Percentiles rank a stretch among this genome's conserved stretches.
Conservation (phyloP, 2,797 vertebrate genomes). For the Antennarius maculatus region DNA sequence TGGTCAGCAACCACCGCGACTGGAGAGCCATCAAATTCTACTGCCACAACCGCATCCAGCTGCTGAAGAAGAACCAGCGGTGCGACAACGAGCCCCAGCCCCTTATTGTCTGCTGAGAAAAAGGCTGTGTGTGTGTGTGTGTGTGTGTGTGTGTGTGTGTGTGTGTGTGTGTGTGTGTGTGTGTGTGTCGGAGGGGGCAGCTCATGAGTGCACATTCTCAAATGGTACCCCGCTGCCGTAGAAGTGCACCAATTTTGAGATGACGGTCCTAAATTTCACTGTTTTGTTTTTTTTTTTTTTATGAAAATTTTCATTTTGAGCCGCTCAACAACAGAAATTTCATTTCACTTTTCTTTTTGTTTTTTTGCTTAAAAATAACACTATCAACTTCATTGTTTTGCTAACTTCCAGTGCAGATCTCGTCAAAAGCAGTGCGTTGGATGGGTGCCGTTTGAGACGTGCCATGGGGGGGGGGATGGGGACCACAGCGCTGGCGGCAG, state of each 20-base stretch:
- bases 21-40: constrained; percentile 87
- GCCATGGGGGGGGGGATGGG: constrained; percentile 19
- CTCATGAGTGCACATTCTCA: constrained; percentile 51
- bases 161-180: not conserved
- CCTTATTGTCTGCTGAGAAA: constrained; percentile 75
- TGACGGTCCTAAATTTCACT: constrained; percentile 45
- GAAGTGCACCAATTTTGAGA: constrained; percentile 49
- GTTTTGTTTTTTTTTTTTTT: constrained; percentile 18
- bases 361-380: constrained; percentile 46
- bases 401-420: constrained; percentile 22
- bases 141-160: not conserved
- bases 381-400: constrained; percentile 37
- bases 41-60: constrained; percentile 87
- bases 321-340: constrained; percentile 31
- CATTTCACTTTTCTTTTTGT: too few relatives aligned
- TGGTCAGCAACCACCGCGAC: constrained; percentile 84
- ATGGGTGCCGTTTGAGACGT: constrained; percentile 44
- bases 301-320: constrained; percentile 34
- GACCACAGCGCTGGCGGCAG: constrained; percentile 24
- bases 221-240: constrained; percentile 52
- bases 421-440: constrained; percentile 42
- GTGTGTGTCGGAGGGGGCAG: constrained; percentile 1
- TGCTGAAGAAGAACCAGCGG: constrained; percentile 84
- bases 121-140: not conserved
- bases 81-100: constrained; percentile 70